Evolutionary conservation across 2,888 invertebrate genomes (phyloP).

Genomic region (Pammene aurita): DNA sequence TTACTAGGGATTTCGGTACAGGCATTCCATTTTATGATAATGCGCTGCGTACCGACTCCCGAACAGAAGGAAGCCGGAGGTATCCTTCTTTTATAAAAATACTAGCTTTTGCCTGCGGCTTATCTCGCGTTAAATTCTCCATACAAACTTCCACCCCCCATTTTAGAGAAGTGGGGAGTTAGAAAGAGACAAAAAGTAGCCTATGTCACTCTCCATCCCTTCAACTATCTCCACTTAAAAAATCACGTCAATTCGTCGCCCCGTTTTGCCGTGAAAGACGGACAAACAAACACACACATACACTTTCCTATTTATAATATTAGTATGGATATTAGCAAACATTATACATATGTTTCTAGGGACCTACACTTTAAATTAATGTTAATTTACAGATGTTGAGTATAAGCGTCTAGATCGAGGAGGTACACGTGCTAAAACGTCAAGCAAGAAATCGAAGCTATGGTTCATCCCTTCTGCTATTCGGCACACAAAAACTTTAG

Average conservation of each 20-base stretch:
- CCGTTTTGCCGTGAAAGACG: too few relatives aligned
- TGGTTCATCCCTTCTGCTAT: conserved; percentile 81
- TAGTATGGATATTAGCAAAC: too few relatives aligned
- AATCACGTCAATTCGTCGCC: too few relatives aligned
- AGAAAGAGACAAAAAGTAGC: too few relatives aligned
- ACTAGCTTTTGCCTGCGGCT: too few relatives aligned
- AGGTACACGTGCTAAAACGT: conserved; percentile 58
- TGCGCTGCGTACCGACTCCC: conserved; percentile 82
- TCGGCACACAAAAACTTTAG: conserved; percentile 77
- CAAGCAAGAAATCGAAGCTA: conserved; percentile 68
- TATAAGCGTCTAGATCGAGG: conserved; percentile 76
- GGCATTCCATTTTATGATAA: conserved; percentile 76
- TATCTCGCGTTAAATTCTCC: too few relatives aligned
- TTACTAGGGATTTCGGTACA: conserved; percentile 78
- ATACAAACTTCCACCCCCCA: too few relatives aligned
- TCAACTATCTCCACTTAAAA: too few relatives aligned
- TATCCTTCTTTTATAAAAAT: conserved; percentile 50
- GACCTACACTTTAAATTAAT: background rate
- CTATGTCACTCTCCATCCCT: too few relatives aligned
- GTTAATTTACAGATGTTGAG: conserved; percentile 69
- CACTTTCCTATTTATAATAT: too few relatives aligned
- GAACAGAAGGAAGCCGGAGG: conserved; percentile 80
- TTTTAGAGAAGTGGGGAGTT: too few relatives aligned
- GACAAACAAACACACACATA: too few relatives aligned
- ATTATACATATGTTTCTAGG: background rate